phyloP scores from a whole-genome alignment of 2,113 vertebrate genomes.

The Sialia sialis region DNA sequence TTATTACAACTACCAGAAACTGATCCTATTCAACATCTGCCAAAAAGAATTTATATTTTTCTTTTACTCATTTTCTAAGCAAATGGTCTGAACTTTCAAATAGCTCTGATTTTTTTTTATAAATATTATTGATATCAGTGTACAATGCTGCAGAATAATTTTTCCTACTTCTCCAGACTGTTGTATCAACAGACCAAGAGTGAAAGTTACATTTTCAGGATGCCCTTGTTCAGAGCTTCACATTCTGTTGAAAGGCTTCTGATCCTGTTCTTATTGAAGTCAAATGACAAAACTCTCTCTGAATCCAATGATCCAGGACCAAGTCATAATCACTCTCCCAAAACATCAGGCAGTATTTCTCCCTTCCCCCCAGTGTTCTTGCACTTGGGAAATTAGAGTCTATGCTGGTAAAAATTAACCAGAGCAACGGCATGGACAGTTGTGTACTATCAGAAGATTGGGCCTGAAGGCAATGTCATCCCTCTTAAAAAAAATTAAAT shows the following conservation, averaged over 20 bases:
- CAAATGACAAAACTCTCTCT: background rate
- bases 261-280: background rate
- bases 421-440: background rate
- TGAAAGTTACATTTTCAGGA: background rate
- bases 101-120: background rate
- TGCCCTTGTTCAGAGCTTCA: background rate
- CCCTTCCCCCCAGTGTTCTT: rapidly evolving
- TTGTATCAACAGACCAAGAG: background rate
- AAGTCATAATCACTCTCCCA: background rate
- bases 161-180: background rate
- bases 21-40: background rate
- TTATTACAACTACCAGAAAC: background rate
- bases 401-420: background rate
- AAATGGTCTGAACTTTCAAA: background rate
- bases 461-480: background rate
- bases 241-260: background rate
- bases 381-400: background rate
- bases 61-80: background rate
- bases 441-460: background rate
- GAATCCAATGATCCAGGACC: background rate
- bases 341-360: background rate
- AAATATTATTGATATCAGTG: background rate
- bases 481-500: background rate
- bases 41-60: background rate
- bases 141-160: background rate